Percentiles rank a stretch among this genome's conserved stretches.
phyloP scores from a whole-genome alignment of 2,113 vertebrate genomes.

The Muscicapa adusta region DNA sequence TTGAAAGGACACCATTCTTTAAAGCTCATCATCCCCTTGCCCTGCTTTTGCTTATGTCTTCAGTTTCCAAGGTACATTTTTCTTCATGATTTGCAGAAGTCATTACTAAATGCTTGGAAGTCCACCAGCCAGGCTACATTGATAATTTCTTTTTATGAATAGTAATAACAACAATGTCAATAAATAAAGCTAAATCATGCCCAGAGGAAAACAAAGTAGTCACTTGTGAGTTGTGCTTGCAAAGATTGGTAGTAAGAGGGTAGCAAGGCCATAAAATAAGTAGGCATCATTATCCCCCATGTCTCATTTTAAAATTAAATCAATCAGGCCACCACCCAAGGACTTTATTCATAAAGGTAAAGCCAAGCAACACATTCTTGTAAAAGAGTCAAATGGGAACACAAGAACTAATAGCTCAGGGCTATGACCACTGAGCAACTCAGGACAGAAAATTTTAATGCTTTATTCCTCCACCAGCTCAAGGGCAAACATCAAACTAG shows the following conservation, averaged over 20 bases:
- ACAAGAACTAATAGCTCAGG: background rate
- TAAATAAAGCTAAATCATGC: slow-evolving; percentile 18
- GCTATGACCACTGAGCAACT: background rate
- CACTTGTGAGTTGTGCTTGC: background rate
- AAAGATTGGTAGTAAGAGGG: background rate
- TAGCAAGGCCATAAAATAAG: background rate
- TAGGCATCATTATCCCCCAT: background rate
- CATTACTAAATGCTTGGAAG: background rate
- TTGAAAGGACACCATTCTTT: background rate
- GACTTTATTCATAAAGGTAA: background rate
- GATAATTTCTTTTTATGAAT: slow-evolving; percentile 26
- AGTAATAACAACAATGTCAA: background rate
- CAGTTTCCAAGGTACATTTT: background rate
- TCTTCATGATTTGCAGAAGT: slow-evolving; percentile 15
- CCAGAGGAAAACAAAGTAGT: background rate
- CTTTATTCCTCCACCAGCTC: background rate
- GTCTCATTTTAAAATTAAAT: background rate
- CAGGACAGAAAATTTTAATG: background rate
- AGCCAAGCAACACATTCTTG: background rate
- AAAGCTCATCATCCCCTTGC: background rate
- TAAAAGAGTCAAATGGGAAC: background rate
- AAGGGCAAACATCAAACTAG: background rate
- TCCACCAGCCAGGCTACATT: slow-evolving; percentile 6
- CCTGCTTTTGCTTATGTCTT: background rate
- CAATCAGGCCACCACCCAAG: background rate